phyloP scores from a whole-genome alignment of 2,888 invertebrate species.

The Epinotia demarniana region DNA sequence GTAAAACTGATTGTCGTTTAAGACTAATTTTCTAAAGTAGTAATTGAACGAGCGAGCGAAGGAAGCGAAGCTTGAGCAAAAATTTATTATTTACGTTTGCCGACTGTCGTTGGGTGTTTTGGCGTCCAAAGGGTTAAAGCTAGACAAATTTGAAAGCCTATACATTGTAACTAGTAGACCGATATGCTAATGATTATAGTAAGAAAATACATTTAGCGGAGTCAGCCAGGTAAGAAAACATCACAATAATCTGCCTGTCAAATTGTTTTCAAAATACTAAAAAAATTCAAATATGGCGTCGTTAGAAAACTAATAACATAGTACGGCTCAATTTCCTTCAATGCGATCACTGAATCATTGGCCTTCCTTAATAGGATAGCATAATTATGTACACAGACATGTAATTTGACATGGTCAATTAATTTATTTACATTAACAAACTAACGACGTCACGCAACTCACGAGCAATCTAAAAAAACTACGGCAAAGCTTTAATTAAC shows the following conservation, averaged over 20 bases:
- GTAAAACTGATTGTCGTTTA: background rate
- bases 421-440: slow-evolving; percentile 36
- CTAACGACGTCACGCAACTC: slow-evolving; percentile 24
- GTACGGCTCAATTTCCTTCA: background rate
- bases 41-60: background rate
- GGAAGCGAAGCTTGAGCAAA: too few relatives aligned
- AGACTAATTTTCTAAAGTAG: background rate
- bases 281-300: too few relatives aligned
- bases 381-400: slow-evolving; percentile 14
- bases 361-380: slow-evolving; percentile 10
- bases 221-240: background rate
- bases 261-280: too few relatives aligned
- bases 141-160: background rate
- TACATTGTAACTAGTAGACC: too few relatives aligned
- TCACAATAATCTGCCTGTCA: background rate
- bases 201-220: too few relatives aligned
- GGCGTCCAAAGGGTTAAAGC: too few relatives aligned
- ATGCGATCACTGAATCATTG: background rate
- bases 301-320: background rate
- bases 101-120: too few relatives aligned
- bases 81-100: too few relatives aligned
- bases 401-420: slow-evolving; percentile 34
- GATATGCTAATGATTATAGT: too few relatives aligned
- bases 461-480: slow-evolving; percentile 20
- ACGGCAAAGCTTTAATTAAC: slow-evolving; percentile 30